These are phyloP conservation scores for Ommatoiulus sabulosus DNA, from an alignment of 2,888 invertebrate genomes.

Conservation along the genomic window DNA sequence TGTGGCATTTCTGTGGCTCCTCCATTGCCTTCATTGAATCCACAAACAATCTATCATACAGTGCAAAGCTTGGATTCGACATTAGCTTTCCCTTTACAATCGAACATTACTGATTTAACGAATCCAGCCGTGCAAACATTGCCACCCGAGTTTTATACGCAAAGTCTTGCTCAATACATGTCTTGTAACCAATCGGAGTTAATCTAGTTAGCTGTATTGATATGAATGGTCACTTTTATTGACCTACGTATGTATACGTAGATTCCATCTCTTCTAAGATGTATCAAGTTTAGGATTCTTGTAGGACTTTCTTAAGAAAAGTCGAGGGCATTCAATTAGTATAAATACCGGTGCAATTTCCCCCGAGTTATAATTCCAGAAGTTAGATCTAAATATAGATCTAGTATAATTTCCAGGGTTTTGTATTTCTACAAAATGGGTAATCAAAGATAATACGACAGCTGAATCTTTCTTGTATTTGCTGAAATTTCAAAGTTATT, in stretches of 20 bases:
- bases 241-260: background rate
- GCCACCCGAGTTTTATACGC: slow-evolving; percentile 39
- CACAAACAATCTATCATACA: background rate
- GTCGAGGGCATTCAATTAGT: no score
- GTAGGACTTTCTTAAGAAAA: no score
- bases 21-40: slow-evolving; percentile 34
- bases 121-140: background rate
- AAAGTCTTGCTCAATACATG: slow-evolving; percentile 52
- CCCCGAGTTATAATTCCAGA: background rate
- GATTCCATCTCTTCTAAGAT: no score
- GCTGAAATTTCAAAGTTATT: background rate
- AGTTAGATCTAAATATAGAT: background rate
- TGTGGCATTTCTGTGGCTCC: slow-evolving; percentile 31
- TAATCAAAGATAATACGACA: background rate
- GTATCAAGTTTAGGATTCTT: no score
- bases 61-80: slow-evolving; percentile 21
- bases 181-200: background rate
- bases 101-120: background rate
- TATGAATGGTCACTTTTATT: background rate
- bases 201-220: background rate
- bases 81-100: slow-evolving; percentile 41
- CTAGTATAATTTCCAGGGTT: no score
- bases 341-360: no score
- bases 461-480: background rate
- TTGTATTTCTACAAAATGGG: no score